A percentile compares a stretch with the other conserved stretches of the same genome.
Conservation (phyloP, 2,113 vertebrate species). For the Neodon shergylaensis region DNA sequence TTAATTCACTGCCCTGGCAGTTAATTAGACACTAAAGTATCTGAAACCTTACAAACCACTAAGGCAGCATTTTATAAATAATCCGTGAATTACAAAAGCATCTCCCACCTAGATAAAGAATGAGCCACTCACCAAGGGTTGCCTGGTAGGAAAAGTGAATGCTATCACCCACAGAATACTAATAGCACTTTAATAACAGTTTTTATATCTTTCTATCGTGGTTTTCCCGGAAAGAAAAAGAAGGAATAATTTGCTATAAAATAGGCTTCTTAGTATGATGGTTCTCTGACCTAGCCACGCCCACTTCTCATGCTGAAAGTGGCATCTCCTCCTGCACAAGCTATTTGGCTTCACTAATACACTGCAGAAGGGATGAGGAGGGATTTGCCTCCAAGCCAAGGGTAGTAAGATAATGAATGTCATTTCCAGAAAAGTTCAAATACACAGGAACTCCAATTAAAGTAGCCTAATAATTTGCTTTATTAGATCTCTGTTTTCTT, state of each 20-base stretch:
- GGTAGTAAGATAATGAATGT: background rate
- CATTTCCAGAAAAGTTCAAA: background rate
- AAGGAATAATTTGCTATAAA: background rate
- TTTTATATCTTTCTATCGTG: background rate
- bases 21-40: conserved; percentile 17
- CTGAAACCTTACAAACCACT: conserved; percentile 17
- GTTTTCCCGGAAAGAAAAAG: background rate
- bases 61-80: conserved; percentile 1
- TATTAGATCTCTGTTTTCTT: background rate
- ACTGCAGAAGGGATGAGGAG: background rate
- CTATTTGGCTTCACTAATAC: background rate
- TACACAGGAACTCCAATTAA: background rate
- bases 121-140: background rate
- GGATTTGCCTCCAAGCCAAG: background rate
- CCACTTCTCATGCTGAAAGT: background rate
- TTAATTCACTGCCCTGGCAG: conserved; percentile 27
- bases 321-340: background rate
- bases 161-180: background rate
- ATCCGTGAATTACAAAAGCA: background rate
- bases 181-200: conserved; percentile 14
- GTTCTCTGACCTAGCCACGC: background rate
- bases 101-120: conserved; percentile 20
- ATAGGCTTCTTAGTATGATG: background rate
- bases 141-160: background rate
- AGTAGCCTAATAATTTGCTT: background rate